Conservation (phyloP, 2,888 invertebrate species). For the Orchesella flavescens region DNA sequence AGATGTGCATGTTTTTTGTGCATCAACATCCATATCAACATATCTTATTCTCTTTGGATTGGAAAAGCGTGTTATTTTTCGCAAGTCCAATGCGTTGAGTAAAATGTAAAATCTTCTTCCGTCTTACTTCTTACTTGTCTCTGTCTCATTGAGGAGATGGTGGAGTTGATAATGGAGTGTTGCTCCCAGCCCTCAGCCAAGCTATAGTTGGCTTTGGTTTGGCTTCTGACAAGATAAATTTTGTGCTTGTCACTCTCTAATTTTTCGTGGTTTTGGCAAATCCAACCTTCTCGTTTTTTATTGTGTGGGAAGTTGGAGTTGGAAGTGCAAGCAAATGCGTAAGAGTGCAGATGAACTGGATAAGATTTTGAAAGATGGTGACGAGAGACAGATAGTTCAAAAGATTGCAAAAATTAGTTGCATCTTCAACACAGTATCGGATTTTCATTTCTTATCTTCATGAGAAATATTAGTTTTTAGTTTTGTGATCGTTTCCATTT, state of each 20-base stretch:
- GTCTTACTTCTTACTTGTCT: neutral
- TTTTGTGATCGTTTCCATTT: too few species aligned
- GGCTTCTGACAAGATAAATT: conserved; percentile 31
- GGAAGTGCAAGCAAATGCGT: neutral
- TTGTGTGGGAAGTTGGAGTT: neutral
- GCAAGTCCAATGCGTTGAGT: neutral
- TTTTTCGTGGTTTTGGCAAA: conserved; percentile 37
- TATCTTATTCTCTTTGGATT: neutral
- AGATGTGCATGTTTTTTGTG: neutral
- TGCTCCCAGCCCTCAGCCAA: neutral
- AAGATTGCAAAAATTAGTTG: too few species aligned
- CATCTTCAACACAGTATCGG: too few species aligned
- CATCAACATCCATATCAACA: too few species aligned
- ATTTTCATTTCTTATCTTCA: too few species aligned
- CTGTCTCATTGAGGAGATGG: neutral
- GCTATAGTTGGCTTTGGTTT: conserved; percentile 21
- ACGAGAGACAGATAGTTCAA: neutral
- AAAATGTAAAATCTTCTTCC: neutral
- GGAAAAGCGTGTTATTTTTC: neutral
- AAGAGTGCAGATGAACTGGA: neutral
- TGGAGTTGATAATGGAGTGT: conserved; percentile 10
- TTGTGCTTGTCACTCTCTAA: conserved; percentile 23
- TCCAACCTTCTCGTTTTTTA: neutral
- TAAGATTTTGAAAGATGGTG: neutral
- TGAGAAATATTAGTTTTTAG: too few species aligned